phyloP scores from a whole-genome alignment of 2,113 vertebrate genomes.

The Setophaga kirtlandii region DNA sequence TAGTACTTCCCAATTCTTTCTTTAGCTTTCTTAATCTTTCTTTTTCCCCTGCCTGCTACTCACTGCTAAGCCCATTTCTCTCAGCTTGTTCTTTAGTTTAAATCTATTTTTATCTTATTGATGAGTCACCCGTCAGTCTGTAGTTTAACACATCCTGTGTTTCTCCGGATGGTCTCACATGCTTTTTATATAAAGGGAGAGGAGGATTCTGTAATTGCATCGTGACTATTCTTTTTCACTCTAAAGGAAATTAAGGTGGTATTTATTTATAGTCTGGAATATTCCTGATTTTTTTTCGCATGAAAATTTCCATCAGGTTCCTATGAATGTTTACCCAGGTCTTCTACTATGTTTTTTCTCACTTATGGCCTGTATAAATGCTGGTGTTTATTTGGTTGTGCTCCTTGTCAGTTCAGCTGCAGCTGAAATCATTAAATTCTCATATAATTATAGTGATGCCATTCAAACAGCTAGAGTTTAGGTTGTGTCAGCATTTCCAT shows the following conservation, averaged over 20 bases:
- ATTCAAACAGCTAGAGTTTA: conserved; percentile 24
- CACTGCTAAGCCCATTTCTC: conserved; percentile 19
- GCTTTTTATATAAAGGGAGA: conserved; percentile 19
- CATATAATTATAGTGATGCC: conserved; percentile 59
- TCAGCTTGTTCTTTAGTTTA: conserved; percentile 24
- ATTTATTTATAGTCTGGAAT: conserved; percentile 32
- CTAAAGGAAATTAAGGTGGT: conserved; percentile 8
- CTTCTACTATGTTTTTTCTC: not conserved
- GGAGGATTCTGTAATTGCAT: conserved; percentile 36
- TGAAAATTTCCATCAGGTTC: conserved; percentile 19
- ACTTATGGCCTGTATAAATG: not conserved
- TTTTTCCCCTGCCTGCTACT: not conserved
- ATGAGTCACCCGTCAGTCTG: conserved; percentile 55
- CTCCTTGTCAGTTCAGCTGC: conserved; percentile 33
- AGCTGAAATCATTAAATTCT: conserved; percentile 64
- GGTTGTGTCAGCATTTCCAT: conserved; percentile 51
- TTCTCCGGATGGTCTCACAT: conserved; percentile 1
- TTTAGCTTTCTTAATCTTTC: conserved; percentile 3
- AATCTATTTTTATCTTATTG: conserved; percentile 63
- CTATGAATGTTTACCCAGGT: not conserved
- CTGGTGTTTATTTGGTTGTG: conserved; percentile 27
- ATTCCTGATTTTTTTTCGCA: not conserved
- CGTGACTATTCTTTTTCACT: conserved; percentile 38
- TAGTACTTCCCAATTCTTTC: not conserved
- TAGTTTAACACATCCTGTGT: conserved; percentile 50